Conservation (phyloP, 2,888 invertebrate genomes). For the Dynastes tityus region DNA sequence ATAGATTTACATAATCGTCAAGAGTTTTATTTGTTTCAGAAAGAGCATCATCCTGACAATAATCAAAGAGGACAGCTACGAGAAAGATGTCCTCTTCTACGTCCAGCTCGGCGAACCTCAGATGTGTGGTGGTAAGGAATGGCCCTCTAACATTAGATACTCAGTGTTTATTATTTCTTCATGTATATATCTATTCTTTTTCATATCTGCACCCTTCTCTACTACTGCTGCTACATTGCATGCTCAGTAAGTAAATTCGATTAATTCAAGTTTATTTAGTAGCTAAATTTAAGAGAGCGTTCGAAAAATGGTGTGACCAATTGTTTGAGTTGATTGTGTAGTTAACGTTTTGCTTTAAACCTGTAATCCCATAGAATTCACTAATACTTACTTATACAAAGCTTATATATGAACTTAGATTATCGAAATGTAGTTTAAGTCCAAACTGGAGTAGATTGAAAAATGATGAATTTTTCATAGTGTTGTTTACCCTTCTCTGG, state of each 20-base stretch:
- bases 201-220: slow-evolving; percentile 64
- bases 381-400: no score
- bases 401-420: no score
- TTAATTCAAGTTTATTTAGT: slow-evolving; percentile 34
- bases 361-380: neutral
- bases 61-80: slow-evolving; percentile 97
- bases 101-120: slow-evolving; percentile 93
- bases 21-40: slow-evolving; percentile 77
- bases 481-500: no score
- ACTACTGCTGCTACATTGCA: slow-evolving; percentile 66
- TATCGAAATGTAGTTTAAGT: no score
- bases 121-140: slow-evolving; percentile 85
- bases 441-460: no score
- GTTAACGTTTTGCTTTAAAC: neutral
- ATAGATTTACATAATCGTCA: neutral
- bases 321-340: neutral
- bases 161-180: slow-evolving; percentile 58
- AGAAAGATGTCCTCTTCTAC: slow-evolving; percentile 95
- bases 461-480: no score
- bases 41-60: slow-evolving; percentile 89
- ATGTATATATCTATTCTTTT: slow-evolving; percentile 59
- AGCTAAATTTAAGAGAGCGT: slow-evolving; percentile 3
- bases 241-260: slow-evolving; percentile 68
- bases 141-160: slow-evolving; percentile 48
- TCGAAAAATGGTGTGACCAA: slow-evolving; percentile 28